Percentiles rank a stretch among this genome's conserved stretches.
Conservation (phyloP, 2,888 invertebrate species). For the Asteroscopus sphinx region DNA sequence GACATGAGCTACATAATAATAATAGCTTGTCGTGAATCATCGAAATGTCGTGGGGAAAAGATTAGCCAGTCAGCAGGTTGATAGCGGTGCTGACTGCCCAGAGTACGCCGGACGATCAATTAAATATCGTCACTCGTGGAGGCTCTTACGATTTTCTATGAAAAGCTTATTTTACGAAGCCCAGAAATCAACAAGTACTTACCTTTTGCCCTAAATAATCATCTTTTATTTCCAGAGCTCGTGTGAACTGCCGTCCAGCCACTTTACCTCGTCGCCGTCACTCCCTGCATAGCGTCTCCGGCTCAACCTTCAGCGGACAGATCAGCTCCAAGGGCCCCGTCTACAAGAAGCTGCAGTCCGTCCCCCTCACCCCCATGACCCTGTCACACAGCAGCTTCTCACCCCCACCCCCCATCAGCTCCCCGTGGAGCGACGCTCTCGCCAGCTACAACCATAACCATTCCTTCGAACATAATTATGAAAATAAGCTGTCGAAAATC, state of each 20-base stretch:
- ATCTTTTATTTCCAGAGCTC: constrained; percentile 5
- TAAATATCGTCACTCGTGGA: too few species aligned
- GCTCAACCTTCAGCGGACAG: constrained; percentile 89
- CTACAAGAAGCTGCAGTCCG: constrained; percentile 77
- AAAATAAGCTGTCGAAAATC: constrained; percentile 91
- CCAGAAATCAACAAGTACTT: too few species aligned
- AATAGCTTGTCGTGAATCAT: too few species aligned
- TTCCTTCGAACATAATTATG: constrained; percentile 92
- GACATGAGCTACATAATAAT: too few species aligned
- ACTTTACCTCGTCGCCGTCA: constrained; percentile 29
- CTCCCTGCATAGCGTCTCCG: constrained; percentile 48
- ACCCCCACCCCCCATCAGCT: constrained; percentile 64
- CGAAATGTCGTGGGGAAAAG: too few species aligned
- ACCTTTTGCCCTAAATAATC: too few species aligned
- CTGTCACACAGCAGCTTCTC: constrained; percentile 63
- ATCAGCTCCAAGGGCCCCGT: constrained; percentile 87
- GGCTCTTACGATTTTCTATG: too few species aligned
- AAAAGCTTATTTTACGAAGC: too few species aligned
- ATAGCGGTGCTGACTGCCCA: too few species aligned
- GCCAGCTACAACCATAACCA: constrained; percentile 90
- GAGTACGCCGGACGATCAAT: too few species aligned
- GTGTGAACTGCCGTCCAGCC: constrained; percentile 1
- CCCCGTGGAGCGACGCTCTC: constrained; percentile 87
- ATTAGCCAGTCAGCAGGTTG: too few species aligned
- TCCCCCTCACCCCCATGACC: constrained; percentile 74